These are phyloP conservation scores for Zoanthus gigantus DNA, from an alignment of 92 coral and sea anemone genomes.

Conservation along the genomic window DNA sequence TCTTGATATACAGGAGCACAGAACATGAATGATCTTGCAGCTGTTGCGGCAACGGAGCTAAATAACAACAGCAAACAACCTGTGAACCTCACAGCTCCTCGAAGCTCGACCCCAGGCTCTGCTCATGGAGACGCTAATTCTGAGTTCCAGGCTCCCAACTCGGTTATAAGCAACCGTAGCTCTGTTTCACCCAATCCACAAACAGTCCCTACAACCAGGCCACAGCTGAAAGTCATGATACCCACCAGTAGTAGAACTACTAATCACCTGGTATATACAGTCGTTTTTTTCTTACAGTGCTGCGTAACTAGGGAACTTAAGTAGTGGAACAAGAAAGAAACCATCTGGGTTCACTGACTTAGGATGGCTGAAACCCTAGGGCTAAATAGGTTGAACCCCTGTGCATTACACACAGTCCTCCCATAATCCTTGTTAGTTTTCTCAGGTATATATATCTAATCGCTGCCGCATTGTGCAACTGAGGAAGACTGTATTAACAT, in stretches of 20 bases:
- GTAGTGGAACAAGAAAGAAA: no score
- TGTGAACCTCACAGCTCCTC: neutral
- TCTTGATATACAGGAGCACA: slow-evolving; percentile 62
- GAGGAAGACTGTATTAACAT: no score
- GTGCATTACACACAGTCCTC: no score
- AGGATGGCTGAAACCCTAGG: no score
- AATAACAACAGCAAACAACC: slow-evolving; percentile 50
- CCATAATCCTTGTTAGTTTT: no score
- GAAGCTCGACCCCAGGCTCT: slow-evolving; percentile 63
- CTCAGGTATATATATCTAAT: no score
- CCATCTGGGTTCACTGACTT: no score
- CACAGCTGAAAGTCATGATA: slow-evolving; percentile 88
- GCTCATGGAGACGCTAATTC: slow-evolving; percentile 67
- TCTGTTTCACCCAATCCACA: slow-evolving; percentile 89
- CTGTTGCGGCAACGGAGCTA: slow-evolving; percentile 85
- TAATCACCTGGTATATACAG: slow-evolving; percentile 47
- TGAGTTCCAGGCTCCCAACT: slow-evolving; percentile 70
- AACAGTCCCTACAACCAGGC: slow-evolving; percentile 67
- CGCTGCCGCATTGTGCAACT: no score
- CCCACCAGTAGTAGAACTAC: slow-evolving; percentile 53
- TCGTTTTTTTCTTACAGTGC: neutral
- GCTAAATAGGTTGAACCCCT: no score
- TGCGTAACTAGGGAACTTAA: no score
- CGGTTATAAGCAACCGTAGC: slow-evolving; percentile 72
- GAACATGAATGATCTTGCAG: slow-evolving; percentile 85